These are phyloP conservation scores for Typhlomys cinereus DNA, from an alignment of 2,113 vertebrate species.

Conservation along the genomic window DNA sequence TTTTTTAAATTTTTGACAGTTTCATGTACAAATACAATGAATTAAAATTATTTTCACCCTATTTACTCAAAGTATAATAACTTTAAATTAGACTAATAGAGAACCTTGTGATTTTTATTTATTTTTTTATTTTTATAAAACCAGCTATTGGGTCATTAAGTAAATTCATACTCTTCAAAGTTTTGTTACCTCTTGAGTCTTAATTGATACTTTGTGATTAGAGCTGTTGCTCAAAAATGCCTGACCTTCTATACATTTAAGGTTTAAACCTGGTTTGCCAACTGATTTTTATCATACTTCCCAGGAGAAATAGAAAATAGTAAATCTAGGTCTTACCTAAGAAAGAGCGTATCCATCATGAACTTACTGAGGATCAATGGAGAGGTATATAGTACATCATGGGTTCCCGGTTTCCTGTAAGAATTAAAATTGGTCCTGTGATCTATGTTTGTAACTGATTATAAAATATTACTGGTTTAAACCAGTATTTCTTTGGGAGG, in stretches of 20 bases:
- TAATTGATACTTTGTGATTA: conserved; percentile 45
- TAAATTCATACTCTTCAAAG: background rate
- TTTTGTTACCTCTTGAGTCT: background rate
- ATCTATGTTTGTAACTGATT: background rate
- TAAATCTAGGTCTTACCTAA: background rate
- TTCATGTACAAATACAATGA: too few species aligned
- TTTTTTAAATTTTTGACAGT: too few species aligned
- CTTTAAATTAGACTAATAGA: background rate
- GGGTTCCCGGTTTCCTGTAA: background rate
- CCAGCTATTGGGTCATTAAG: background rate
- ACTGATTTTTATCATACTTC: conserved; percentile 7
- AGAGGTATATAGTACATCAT: background rate
- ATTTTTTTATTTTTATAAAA: conserved; percentile 50
- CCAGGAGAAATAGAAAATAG: background rate
- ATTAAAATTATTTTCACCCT: too few species aligned
- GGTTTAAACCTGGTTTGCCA: background rate
- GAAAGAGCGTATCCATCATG: background rate
- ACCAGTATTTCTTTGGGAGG: background rate
- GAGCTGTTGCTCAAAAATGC: conserved; percentile 35
- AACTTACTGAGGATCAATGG: background rate
- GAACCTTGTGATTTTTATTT: too few species aligned
- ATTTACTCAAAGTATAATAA: too few species aligned
- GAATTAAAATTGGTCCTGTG: conserved; percentile 28
- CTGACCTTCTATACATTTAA: conserved; percentile 5
- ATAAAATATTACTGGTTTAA: conserved; percentile 32